Base-by-base conservation (phyloP, 2,797 vertebrate genomes). In the Apogon hyalosoma region DNA sequence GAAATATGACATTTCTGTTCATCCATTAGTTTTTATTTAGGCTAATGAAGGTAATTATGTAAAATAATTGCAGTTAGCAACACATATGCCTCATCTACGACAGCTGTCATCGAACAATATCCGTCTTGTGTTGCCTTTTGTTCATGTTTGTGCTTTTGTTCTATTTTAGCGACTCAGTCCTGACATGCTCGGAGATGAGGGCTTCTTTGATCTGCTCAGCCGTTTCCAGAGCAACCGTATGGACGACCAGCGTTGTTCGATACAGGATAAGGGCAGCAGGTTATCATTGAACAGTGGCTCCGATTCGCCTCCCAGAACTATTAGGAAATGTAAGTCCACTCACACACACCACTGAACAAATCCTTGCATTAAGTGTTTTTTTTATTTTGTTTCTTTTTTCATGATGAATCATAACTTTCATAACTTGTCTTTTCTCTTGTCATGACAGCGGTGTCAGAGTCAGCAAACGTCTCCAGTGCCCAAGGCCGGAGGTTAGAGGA, bases 181-280 rank as follows among this genome's bases (percentile, higher is more conserved):
- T 0, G 96, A 97, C 50, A 80, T 91, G 46, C 56, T 95, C 40
- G 96, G 96, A 69, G 97, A 98, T 0, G 97, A 99, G 80, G 96
- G 96, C 10, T 98, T 99, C 92, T 98, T 99, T 82, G 98, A 99
- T 83, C 92, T 99, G 56, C 90, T 99, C 67, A 98, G 97, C 75
- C 94, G 96, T 45, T 98, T 99, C 91, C 98, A 99, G 87, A 98
- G 97, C 91, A 99, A 96, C 85, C 95, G 97, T 54, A 99, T 99
- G 97, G 98, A 99, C 11, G 98, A 98, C 81, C 97, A 99, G 77
- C 94, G 97, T 58, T 99, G 95, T 67, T 94, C 90, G 54, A 91
- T 99, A 59, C 90, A 92, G 56, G 94, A 95, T 19, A 92, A 92
- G 54, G 92, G 92, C 70, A 95, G 85, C 88, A 80, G 85, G 41